Evolutionary conservation across 2,888 invertebrate species (phyloP).

Genomic region (Scaptomyza polygonia): DNA sequence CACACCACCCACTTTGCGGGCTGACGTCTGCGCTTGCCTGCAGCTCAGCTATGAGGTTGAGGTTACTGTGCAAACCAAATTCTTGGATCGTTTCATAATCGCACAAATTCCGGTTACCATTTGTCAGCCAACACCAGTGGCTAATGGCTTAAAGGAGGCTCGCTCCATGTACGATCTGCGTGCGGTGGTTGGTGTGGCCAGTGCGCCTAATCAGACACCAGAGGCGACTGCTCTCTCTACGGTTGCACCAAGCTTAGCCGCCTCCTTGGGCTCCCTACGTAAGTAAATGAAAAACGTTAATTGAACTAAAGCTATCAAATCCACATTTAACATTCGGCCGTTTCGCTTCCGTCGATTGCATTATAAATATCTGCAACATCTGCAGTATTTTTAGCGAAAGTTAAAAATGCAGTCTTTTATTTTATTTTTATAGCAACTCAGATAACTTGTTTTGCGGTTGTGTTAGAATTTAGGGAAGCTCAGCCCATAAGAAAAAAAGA

Average conservation of each 20-base stretch:
- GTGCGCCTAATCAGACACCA: conserved; percentile 42
- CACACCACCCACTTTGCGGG: conserved; percentile 61
- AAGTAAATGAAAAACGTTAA: conserved; percentile 14
- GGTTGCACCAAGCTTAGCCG: conserved; percentile 35
- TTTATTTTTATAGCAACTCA: no score
- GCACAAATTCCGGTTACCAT: conserved; percentile 70
- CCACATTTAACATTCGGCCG: no score
- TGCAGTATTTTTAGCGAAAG: no score
- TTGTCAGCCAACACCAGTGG: conserved; percentile 32
- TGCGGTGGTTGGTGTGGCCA: conserved; percentile 20
- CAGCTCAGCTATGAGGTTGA: conserved; percentile 79
- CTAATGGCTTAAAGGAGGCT: conserved; percentile 10
- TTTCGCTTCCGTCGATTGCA: no score
- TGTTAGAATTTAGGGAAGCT: no score
- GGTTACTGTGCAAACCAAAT: conserved; percentile 57
- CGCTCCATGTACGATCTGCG: conserved; percentile 18
- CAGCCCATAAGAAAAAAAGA: no score
- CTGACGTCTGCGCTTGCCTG: conserved; percentile 67
- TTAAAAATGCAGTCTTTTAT: no score
- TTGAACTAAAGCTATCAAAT: neutral
- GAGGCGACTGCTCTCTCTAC: conserved; percentile 19
- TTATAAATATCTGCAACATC: no score
- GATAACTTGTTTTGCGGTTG: no score
- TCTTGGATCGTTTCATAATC: conserved; percentile 54
- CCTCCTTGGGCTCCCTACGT: conserved; percentile 68